Conservation (phyloP, 2,797 vertebrate genomes). For the Harpagifer antarcticus region DNA sequence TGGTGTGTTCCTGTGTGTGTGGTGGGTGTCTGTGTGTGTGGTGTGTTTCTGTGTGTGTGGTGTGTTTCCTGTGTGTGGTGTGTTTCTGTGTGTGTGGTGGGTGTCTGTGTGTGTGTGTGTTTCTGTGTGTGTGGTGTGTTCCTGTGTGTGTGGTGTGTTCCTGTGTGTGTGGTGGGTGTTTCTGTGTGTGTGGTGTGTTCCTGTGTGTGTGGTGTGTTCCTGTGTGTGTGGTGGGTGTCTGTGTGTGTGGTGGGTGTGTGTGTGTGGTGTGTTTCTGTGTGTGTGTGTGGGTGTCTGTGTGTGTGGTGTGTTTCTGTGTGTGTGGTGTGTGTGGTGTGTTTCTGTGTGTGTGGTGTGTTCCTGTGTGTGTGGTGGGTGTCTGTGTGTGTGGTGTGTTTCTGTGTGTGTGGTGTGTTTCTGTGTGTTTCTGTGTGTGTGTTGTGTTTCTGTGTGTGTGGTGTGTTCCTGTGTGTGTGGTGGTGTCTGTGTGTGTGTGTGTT, state of each 20-base stretch:
- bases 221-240: constrained; percentile 4
- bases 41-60: no score
- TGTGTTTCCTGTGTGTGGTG: constrained; percentile 17
- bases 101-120: background rate
- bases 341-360: background rate
- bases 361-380: constrained; percentile 5
- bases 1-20: no score
- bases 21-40: background rate
- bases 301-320: no score
- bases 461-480: constrained; percentile 9
- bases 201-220: no score
- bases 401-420: constrained; percentile 3
- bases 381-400: no score
- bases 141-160: background rate
- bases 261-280: no score
- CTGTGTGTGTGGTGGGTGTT: constrained; percentile 8
- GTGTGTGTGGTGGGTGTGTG: no score
- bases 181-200: background rate
- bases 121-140: constrained; percentile 8
- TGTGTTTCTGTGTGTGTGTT: constrained; percentile 6
- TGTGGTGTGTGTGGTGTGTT: constrained; percentile 8
- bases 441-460: background rate
- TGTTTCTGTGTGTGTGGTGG: background rate
- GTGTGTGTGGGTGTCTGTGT: constrained; percentile 1
- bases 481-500: background rate